Conservation (phyloP, 2,797 vertebrate species). For the Bovichtus diacanthus region DNA sequence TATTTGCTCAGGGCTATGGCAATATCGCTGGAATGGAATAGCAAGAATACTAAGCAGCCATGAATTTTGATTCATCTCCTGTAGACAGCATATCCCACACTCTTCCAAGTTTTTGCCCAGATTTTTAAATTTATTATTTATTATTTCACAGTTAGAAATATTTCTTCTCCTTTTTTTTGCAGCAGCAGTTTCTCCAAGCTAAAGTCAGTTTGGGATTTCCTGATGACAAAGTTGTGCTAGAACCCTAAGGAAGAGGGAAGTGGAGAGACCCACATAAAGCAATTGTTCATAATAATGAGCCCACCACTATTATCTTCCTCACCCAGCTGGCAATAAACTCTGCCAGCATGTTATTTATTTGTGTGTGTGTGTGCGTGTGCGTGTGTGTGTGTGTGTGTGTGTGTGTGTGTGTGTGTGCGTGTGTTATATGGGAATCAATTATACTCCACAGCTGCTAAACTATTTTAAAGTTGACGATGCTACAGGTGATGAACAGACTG, state of each 20-base stretch:
- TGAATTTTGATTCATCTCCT: constrained; percentile 36
- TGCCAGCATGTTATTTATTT: constrained; percentile 2
- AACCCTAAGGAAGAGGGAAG: constrained; percentile 3
- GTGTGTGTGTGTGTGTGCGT: not conserved
- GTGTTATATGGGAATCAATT: not conserved
- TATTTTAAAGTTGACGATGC: not conserved
- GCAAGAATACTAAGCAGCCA: constrained; percentile 53
- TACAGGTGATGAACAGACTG: not conserved
- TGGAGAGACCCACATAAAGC: constrained; percentile 26
- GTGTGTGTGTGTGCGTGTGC: constrained; percentile 8
- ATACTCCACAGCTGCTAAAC: not conserved
- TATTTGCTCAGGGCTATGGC: constrained; percentile 60
- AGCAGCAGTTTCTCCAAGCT: not conserved
- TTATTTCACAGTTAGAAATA: not conserved
- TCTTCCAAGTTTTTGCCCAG: not conserved
- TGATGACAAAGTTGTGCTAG: constrained; percentile 20
- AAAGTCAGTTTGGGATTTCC: constrained; percentile 5
- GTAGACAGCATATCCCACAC: constrained; percentile 12
- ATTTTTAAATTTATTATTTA: constrained; percentile 3
- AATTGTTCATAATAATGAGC: constrained; percentile 52
- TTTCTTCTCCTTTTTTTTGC: not conserved
- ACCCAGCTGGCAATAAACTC: constrained; percentile 41
- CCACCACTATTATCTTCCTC: constrained; percentile 41
- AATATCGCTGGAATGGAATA: constrained; percentile 42
- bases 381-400: not conserved